Percentiles rank a stretch among this genome's conserved stretches.
phyloP scores from a whole-genome alignment of 2,888 invertebrate species.

The Drosophila lacicola region DNA sequence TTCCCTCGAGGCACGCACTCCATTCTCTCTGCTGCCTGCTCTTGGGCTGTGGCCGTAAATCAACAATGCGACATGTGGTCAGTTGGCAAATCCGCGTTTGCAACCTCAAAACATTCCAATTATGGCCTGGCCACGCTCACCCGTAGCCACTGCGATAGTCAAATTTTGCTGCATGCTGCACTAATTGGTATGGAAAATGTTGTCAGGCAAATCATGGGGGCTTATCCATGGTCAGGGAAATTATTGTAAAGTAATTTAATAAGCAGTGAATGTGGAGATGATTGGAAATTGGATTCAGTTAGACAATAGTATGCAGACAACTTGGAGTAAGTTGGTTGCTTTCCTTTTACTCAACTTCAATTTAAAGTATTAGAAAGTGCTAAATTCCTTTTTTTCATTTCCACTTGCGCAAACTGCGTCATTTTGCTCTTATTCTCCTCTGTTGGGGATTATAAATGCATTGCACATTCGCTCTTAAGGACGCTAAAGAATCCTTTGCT shows the following conservation, averaged over 20 bases:
- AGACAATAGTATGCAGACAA: neutral
- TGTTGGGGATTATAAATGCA: conserved; percentile 6
- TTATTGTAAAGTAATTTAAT: neutral
- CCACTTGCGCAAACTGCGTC: neutral
- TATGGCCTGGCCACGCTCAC: conserved; percentile 23
- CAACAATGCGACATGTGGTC: conserved; percentile 67
- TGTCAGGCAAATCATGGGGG: neutral
- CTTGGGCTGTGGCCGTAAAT: conserved; percentile 44
- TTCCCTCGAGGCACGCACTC: conserved; percentile 12
- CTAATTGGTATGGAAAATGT: conserved; percentile 42
- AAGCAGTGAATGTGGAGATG: neutral
- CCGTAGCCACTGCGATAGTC: conserved; percentile 33
- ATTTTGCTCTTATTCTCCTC: neutral
- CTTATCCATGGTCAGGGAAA: neutral
- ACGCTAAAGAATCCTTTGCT: conserved; percentile 19
- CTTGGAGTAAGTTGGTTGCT: neutral
- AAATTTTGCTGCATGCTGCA: conserved; percentile 30
- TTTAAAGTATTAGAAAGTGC: neutral
- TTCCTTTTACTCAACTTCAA: neutral
- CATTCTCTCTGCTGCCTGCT: neutral
- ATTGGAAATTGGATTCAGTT: neutral
- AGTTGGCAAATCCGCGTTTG: conserved; percentile 42
- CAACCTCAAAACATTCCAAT: conserved; percentile 68
- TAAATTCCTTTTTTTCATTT: neutral
- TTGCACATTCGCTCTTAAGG: conserved; percentile 22